Evolutionary conservation across 2,797 vertebrate species (phyloP), one percentile per base, ranked within the genome.

Genomic region (Ataeniobius toweri): DNA sequence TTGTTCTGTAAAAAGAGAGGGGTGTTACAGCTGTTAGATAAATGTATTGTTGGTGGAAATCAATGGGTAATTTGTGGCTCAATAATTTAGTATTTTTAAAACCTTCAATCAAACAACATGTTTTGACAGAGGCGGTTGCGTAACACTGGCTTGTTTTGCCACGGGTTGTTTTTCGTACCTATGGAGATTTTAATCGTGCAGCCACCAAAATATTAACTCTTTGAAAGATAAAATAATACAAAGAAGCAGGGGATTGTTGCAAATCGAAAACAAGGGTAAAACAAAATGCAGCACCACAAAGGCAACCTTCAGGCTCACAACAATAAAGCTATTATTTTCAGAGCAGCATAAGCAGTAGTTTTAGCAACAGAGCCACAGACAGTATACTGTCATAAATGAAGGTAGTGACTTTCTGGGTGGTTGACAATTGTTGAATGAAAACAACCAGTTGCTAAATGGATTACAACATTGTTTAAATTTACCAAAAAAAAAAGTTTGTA

Each of bases 11-110:
- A 77, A 83, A 82, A 79, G 51, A 83, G n/a, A 76, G 36, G 18
- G 6, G 39, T 58, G 75, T 58, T 80, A 74, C 76, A 77, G 65
- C 74, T 80, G 70, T 78, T 82, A 22, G 36, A 84, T 71, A 61
- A 79, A 84, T 73, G 67, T 58, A 22, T 48, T 76, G 51, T 65
- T 65, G 36, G 46, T 5, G 13, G 65, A 88, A 89, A 81, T 85
- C 77, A 80, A 81, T 81, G 24, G 68, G 70, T 68, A 24, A 70
- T 81, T 59, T 24, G 22, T 46, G 5, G 68, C 67, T 71, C 59
- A 71, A 7, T 12, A 53, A 44, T 65, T 86, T 24, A 14, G 31
- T 7, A 26, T 73, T 80, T 63, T 24, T 77, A 31, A 71, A 76
- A 28, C 53, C 24, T 70, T 65, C 59, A 74, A 63, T 59, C 59